These are phyloP conservation scores for Hydrozoanthus tunicans DNA, from an alignment of 64 coral and sea anemone species.

Conservation along the genomic window DNA sequence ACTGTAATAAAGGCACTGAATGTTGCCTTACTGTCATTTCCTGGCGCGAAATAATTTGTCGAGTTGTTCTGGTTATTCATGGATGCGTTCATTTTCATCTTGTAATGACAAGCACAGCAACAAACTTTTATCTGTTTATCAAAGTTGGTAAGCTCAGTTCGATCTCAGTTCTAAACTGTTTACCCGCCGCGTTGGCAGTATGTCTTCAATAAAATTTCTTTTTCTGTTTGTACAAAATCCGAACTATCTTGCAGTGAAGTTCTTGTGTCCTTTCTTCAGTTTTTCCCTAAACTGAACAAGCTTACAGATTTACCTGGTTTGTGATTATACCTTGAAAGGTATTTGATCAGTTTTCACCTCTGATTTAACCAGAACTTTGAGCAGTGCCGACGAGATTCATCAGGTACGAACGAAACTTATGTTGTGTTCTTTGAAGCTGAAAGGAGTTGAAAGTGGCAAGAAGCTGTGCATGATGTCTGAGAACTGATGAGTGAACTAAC, in stretches of 20 bases:
- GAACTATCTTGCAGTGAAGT: too few species aligned
- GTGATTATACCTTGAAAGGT: not conserved
- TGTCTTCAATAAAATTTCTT: not conserved
- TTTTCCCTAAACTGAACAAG: too few species aligned
- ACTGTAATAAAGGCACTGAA: slow-evolving; percentile 13
- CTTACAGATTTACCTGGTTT: too few species aligned
- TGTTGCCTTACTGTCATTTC: not conserved
- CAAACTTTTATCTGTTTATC: not conserved
- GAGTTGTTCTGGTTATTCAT: not conserved
- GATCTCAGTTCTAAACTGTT: not conserved
- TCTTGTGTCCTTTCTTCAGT: too few species aligned
- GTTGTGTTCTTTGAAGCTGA: not conserved
- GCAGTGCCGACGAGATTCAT: not conserved
- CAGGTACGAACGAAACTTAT: not conserved
- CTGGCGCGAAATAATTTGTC: not conserved
- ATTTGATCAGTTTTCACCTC: not conserved
- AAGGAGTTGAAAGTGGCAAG: not conserved
- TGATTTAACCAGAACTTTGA: not conserved
- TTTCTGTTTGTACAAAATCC: too few species aligned
- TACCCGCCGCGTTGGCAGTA: not conserved
- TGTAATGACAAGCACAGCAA: not conserved
- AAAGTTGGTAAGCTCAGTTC: not conserved
- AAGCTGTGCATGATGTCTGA: not conserved
- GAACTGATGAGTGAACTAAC: not conserved
- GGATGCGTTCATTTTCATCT: not conserved